These are phyloP conservation scores for Pristionchus exspectatus DNA, from an alignment of 2,888 invertebrate genomes.

Conservation along the genomic window DNA sequence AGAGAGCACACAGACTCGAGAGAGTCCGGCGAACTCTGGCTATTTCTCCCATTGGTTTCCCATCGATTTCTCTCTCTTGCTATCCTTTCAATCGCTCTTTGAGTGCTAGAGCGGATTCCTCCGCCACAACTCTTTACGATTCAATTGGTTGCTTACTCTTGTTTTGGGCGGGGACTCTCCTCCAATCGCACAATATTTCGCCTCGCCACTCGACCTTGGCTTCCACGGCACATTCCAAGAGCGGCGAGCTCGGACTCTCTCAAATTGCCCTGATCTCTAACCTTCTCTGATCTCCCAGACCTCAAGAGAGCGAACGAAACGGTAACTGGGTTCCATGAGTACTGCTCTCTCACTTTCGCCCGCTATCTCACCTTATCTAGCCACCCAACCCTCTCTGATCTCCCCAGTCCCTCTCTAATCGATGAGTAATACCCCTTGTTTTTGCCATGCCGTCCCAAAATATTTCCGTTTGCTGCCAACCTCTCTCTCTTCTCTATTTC, in stretches of 20 bases:
- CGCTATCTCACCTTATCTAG: neutral
- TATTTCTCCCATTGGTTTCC: slow-evolving; percentile 11
- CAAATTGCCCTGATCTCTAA: slow-evolving; percentile 6
- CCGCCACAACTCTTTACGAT: slow-evolving; percentile 42
- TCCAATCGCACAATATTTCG: neutral
- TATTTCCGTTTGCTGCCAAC: slow-evolving; percentile 22
- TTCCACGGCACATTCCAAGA: slow-evolving; percentile 32
- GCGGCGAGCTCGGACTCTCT: slow-evolving; percentile 48
- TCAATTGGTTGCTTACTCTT: slow-evolving; percentile 44
- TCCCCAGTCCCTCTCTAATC: neutral
- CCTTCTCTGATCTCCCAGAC: neutral
- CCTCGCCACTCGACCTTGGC: slow-evolving; percentile 13
- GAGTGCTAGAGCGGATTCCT: slow-evolving; percentile 31
- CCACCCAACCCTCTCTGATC: neutral
- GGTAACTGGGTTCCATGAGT: neutral
- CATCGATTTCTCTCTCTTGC: slow-evolving; percentile 17
- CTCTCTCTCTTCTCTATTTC: too few relatives aligned
- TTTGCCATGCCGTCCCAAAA: neutral
- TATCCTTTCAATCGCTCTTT: neutral
- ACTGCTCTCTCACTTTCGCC: slow-evolving; percentile 39
- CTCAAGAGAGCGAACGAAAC: neutral
- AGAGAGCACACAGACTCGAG: slow-evolving; percentile 3
- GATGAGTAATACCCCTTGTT: neutral
- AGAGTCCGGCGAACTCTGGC: neutral
- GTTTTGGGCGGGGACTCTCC: slow-evolving; percentile 41